These are phyloP conservation scores for Hoplias malabaricus DNA, from an alignment of 2,113 vertebrate genomes.

Conservation along the genomic window DNA sequence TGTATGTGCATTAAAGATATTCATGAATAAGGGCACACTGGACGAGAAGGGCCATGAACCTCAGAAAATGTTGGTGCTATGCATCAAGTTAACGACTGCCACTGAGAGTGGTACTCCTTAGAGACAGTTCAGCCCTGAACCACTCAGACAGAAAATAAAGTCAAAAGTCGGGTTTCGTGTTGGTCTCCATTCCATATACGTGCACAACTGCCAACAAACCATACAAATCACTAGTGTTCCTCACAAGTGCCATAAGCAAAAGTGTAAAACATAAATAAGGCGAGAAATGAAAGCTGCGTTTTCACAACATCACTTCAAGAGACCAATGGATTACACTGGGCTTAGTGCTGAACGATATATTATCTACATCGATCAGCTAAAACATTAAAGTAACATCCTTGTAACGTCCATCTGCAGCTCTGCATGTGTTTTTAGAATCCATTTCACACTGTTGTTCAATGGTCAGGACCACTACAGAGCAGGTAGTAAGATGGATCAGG, in stretches of 20 bases:
- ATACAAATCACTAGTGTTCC: neutral
- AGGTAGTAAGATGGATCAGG: too few species aligned
- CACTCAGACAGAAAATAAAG: neutral
- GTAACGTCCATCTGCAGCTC: too few species aligned
- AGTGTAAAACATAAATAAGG: neutral
- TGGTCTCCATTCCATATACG: neutral
- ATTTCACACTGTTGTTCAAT: too few species aligned
- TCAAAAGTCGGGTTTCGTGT: neutral
- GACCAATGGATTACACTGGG: too few species aligned
- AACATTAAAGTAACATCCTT: too few species aligned
- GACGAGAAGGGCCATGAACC: neutral
- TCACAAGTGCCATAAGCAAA: neutral
- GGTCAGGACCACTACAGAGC: too few species aligned
- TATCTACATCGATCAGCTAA: too few species aligned
- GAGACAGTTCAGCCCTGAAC: neutral
- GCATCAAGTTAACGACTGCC: neutral
- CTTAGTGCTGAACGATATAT: too few species aligned
- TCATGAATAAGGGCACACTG: neutral
- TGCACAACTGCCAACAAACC: neutral
- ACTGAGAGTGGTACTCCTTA: neutral
- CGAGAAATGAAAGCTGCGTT: too few species aligned
- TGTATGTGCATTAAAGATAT: neutral
- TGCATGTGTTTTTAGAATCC: too few species aligned
- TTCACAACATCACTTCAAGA: too few species aligned
- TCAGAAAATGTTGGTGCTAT: neutral